A percentile compares a stretch with the other conserved stretches of the same genome.
These are phyloP conservation scores for Cataglyphis albicans DNA, from an alignment of 2,888 invertebrate species.

Conservation along the genomic window DNA sequence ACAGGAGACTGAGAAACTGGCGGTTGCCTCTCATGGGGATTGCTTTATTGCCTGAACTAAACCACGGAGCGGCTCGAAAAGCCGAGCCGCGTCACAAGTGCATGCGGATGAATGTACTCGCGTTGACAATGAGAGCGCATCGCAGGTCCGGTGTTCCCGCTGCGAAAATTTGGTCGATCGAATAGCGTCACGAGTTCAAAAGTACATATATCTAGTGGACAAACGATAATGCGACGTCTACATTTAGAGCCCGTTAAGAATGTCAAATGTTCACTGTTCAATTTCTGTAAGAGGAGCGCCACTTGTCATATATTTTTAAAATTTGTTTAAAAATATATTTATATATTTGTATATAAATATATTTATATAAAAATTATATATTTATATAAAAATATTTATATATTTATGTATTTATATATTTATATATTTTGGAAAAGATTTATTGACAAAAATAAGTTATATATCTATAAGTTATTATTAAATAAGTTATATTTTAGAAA, in stretches of 20 bases:
- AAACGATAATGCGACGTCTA: conserved; percentile 8
- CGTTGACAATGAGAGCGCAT: conserved; percentile 19
- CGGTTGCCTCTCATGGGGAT: conserved; percentile 49
- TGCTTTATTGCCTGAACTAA: conserved; percentile 65
- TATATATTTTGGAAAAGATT: too few species aligned
- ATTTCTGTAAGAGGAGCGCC: not conserved
- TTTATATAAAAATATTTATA: too few species aligned
- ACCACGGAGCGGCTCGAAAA: conserved; percentile 54
- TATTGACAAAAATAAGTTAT: too few species aligned
- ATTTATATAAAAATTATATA: too few species aligned
- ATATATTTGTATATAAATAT: not conserved
- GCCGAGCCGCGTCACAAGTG: conserved; percentile 20
- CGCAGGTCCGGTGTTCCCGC: conserved; percentile 9
- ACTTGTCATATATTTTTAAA: not conserved
- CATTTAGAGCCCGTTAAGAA: not conserved
- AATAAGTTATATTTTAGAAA: not conserved
- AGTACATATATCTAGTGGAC: not conserved
- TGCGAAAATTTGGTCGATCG: conserved; percentile 30
- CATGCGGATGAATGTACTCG: conserved; percentile 20
- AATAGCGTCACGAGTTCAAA: not conserved
- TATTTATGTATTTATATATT: too few species aligned
- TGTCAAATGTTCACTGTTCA: conserved; percentile 9
- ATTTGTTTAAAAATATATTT: not conserved
- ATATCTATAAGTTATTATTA: too few species aligned
- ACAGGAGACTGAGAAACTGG: conserved; percentile 25